These are phyloP conservation scores for Arenicola marina DNA, from an alignment of 2,888 invertebrate species.

Conservation along the genomic window DNA sequence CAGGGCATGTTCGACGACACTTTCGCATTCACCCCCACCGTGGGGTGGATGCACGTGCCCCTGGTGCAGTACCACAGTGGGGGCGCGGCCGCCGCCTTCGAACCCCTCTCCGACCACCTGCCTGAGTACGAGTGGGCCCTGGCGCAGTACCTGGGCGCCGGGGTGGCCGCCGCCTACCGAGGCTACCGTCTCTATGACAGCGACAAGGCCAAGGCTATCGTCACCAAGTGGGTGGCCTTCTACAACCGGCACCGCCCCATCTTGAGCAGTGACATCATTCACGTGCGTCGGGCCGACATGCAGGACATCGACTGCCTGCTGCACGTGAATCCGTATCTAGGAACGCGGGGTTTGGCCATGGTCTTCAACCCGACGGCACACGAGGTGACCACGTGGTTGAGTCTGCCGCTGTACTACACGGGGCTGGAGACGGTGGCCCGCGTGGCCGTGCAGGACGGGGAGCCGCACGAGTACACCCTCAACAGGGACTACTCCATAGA, in stretches of 20 bases:
- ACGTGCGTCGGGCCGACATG: conserved; percentile 33
- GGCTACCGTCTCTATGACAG: conserved; percentile 32
- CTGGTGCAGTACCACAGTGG: conserved; percentile 33
- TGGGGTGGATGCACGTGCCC: conserved; percentile 36
- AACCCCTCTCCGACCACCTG: conserved; percentile 28
- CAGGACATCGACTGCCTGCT: conserved; percentile 32
- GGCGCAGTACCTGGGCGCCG: conserved; percentile 35
- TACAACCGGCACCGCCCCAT: conserved; percentile 34
- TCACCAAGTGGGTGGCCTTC: conserved; percentile 32
- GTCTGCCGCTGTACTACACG: conserved; percentile 33
- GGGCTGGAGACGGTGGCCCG: conserved; percentile 22
- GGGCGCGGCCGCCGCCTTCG: conserved; percentile 30
- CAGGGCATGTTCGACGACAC: conserved; percentile 35
- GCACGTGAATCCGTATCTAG: conserved; percentile 32
- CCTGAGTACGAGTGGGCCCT: conserved; percentile 35
- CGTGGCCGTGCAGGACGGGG: conserved; percentile 20
- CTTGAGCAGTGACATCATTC: conserved; percentile 34
- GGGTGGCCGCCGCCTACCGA: conserved; percentile 36
- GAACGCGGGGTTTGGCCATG: conserved; percentile 30
- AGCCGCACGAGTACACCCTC: conserved; percentile 8
- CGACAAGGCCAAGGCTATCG: conserved; percentile 26
- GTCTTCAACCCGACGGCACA: conserved; percentile 35
- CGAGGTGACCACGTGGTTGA: conserved; percentile 12
- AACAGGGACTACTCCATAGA: conserved; percentile 25
- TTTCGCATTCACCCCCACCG: conserved; percentile 25